phyloP scores from a whole-genome alignment of 2,888 invertebrate genomes.

The Sialis fuliginosa region DNA sequence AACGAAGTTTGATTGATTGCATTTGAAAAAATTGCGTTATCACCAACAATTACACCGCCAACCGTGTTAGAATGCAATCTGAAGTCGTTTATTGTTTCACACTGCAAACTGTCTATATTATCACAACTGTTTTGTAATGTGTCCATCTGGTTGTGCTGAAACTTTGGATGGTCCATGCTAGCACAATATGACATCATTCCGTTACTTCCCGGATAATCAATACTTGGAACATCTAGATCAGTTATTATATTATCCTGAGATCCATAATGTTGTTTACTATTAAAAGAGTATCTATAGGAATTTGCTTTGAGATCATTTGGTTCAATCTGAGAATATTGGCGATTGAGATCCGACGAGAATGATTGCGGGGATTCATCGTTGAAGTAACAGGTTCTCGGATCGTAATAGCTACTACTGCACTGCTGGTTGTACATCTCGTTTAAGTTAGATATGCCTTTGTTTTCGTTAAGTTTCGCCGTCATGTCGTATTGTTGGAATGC shows the following conservation, averaged over 20 bases:
- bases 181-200: conserved; percentile 1
- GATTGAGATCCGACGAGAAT: background rate
- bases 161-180: conserved; percentile 2
- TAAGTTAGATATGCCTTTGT: background rate
- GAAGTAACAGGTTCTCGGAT: background rate
- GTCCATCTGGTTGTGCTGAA: background rate
- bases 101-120: background rate
- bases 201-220: conserved; percentile 5
- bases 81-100: conserved; percentile 1
- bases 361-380: background rate
- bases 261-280: background rate
- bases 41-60: background rate
- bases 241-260: conserved; percentile 1
- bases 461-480: background rate
- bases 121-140: conserved; percentile 1
- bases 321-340: background rate
- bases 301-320: conserved; percentile 1
- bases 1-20: background rate
- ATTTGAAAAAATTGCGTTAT: background rate
- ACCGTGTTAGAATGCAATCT: background rate
- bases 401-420: background rate
- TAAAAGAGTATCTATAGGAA: background rate
- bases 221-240: conserved; percentile 4
- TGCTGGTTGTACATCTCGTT: background rate
- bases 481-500: background rate